Evolutionary conservation across 2,797 vertebrate genomes (phyloP).

Genomic region (Anas acuta): DNA sequence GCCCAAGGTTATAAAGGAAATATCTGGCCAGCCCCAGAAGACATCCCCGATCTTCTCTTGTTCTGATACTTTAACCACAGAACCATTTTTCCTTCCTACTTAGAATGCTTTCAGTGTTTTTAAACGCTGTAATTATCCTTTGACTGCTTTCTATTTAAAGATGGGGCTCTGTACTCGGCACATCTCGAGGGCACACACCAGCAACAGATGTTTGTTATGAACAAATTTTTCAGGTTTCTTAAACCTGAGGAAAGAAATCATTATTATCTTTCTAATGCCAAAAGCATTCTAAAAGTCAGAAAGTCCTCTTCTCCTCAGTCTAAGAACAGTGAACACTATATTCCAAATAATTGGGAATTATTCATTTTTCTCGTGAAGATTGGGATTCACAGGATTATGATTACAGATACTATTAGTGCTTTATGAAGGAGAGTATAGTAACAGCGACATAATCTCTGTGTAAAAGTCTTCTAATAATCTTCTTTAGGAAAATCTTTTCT

Average conservation of each 20-base stretch:
- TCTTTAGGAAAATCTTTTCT: neutral
- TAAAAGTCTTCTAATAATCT: neutral
- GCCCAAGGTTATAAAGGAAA: neutral
- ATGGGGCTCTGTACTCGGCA: neutral
- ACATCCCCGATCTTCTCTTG: neutral
- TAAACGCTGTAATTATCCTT: conserved; percentile 37
- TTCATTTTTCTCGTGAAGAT: neutral
- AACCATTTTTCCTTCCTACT: neutral
- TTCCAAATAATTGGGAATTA: neutral
- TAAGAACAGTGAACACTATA: neutral
- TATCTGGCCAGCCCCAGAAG: neutral
- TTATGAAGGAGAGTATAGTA: neutral
- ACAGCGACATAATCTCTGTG: neutral
- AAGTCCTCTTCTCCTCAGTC: neutral
- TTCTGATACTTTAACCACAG: neutral
- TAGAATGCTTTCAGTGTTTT: conserved; percentile 36
- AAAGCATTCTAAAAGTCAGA: neutral
- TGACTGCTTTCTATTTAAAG: conserved; percentile 56
- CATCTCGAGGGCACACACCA: conserved; percentile 10
- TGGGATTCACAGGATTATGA: neutral
- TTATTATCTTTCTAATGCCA: neutral
- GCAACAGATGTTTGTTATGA: neutral
- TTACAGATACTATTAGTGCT: neutral
- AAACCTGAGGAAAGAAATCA: neutral
- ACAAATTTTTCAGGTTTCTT: conserved; percentile 4